These are phyloP conservation scores for Unio delphinus DNA, from an alignment of 2,888 invertebrate species.

Conservation along the genomic window DNA sequence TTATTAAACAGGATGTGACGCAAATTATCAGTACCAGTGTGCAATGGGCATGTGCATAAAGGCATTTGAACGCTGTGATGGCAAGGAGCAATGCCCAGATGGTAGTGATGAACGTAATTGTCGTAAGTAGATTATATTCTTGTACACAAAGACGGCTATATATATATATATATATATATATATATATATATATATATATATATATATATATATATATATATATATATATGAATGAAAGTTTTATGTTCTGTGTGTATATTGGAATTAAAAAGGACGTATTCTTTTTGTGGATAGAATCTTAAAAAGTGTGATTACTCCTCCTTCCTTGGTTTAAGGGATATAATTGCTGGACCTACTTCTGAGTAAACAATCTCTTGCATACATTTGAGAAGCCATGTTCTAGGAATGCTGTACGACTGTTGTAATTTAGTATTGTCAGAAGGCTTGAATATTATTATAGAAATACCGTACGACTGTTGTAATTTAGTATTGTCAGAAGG, in stretches of 20 bases:
- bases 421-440: background rate
- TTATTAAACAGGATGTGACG: background rate
- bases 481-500: background rate
- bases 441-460: too few species aligned
- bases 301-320: too few species aligned
- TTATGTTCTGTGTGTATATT: too few species aligned
- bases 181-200: too few species aligned
- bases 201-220: too few species aligned
- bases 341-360: background rate
- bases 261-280: too few species aligned
- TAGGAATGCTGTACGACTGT: background rate
- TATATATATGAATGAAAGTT: too few species aligned
- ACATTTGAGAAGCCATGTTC: background rate
- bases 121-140: conserved; percentile 69
- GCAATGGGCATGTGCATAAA: conserved; percentile 80
- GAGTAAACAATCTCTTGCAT: background rate
- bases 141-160: background rate
- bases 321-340: too few species aligned
- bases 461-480: background rate
- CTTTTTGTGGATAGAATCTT: too few species aligned
- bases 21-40: conserved; percentile 80
- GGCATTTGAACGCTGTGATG: conserved; percentile 61
- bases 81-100: conserved; percentile 68
- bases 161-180: too few species aligned
- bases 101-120: conserved; percentile 86